A percentile compares a stretch with the other conserved stretches of the same genome.
Evolutionary conservation across 92 coral and sea anemone species (phyloP).

Genomic region (Paragorgia papillata): DNA sequence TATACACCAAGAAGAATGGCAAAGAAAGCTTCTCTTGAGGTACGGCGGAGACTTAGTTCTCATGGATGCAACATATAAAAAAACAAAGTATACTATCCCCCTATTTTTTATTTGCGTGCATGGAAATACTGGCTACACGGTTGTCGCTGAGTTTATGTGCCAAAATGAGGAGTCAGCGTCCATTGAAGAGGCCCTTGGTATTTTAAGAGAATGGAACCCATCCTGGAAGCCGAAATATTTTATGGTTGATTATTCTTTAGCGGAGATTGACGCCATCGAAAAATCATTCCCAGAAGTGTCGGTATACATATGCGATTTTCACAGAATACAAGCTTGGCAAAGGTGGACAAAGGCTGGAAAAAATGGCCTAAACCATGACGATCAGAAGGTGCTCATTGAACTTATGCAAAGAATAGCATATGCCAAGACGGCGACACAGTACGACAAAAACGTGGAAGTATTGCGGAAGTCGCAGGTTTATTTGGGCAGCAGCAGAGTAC

Average conservation of each 20-base stretch:
- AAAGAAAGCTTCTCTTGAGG: slow-evolving; percentile 53
- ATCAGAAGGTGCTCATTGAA: slow-evolving; percentile 48
- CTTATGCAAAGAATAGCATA: slow-evolving; percentile 45
- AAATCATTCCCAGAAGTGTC: slow-evolving; percentile 43
- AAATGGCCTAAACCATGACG: slow-evolving; percentile 31
- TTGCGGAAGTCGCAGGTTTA: slow-evolving; percentile 39
- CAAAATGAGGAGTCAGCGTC: slow-evolving; percentile 41
- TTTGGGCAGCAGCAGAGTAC: slow-evolving; percentile 16
- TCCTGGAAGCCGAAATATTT: slow-evolving; percentile 52
- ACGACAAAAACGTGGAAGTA: slow-evolving; percentile 16
- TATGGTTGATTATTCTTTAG: slow-evolving; percentile 53
- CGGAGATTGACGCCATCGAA: slow-evolving; percentile 60
- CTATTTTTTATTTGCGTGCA: slow-evolving; percentile 63
- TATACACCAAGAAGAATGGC: slow-evolving; percentile 69
- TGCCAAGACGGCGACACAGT: slow-evolving; percentile 26
- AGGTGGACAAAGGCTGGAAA: slow-evolving; percentile 46
- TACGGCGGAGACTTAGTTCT: slow-evolving; percentile 54
- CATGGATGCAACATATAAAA: slow-evolving; percentile 62
- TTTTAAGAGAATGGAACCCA: slow-evolving; percentile 48
- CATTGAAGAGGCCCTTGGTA: slow-evolving; percentile 41
- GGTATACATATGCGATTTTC: slow-evolving; percentile 61
- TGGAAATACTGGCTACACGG: slow-evolving; percentile 58
- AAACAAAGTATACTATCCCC: slow-evolving; percentile 60
- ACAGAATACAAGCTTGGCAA: slow-evolving; percentile 45
- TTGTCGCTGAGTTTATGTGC: slow-evolving; percentile 48